Percentiles rank a stretch among this genome's conserved stretches.
These are phyloP conservation scores for Thrips palmi DNA, from an alignment of 1,140 invertebrate species.

Conservation along the genomic window DNA sequence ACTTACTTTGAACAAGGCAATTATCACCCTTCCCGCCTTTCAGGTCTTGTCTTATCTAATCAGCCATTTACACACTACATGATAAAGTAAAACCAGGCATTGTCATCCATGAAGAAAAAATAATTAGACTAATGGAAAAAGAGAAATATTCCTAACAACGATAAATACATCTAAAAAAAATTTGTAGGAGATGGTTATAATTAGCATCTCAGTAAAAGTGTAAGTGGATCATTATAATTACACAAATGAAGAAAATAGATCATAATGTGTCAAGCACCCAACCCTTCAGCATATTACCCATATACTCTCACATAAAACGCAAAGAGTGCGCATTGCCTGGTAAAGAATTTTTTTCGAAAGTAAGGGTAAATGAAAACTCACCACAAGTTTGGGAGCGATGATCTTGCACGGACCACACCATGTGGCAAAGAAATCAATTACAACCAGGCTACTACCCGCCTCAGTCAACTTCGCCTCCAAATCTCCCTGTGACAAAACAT, in stretches of 20 bases:
- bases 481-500: conserved; percentile 36
- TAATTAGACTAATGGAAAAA: too few species aligned
- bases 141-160: neutral
- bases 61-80: too few species aligned
- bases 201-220: too few species aligned
- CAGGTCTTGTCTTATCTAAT: too few species aligned
- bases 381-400: conserved; percentile 66
- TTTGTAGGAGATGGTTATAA: neutral
- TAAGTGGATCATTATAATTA: neutral
- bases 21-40: too few species aligned
- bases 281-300: too few species aligned
- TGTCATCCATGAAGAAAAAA: too few species aligned
- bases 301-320: too few species aligned
- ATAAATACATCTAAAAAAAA: neutral
- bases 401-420: conserved; percentile 90
- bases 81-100: too few species aligned
- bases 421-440: conserved; percentile 72
- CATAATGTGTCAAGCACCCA: neutral
- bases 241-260: neutral
- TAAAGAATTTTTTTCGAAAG: neutral
- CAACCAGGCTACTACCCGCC: conserved; percentile 65
- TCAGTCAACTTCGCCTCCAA: conserved; percentile 48
- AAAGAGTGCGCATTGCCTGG: too few species aligned
- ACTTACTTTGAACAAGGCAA: too few species aligned
- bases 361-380: conserved; percentile 10